These are phyloP conservation scores for Tinamus major DNA, from an alignment of 2,797 vertebrate genomes.

Conservation along the genomic window DNA sequence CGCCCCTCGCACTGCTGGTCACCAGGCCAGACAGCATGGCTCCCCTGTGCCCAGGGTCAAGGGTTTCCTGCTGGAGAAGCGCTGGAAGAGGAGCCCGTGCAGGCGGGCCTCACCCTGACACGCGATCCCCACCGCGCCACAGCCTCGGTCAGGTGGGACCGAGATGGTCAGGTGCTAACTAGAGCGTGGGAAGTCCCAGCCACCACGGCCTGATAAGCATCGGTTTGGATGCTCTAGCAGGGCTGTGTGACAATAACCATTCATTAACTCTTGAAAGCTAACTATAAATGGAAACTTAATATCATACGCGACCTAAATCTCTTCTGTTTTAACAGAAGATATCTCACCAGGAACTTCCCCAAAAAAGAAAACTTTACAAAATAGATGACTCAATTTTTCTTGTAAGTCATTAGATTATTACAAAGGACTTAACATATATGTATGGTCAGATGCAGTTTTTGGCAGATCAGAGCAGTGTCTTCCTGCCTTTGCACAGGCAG, in stretches of 20 bases:
- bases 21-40: neutral
- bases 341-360: neutral
- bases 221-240: neutral
- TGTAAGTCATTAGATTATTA: neutral
- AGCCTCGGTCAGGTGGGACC: neutral
- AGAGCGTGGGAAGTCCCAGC: neutral
- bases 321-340: neutral
- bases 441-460: neutral
- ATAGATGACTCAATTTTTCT: neutral
- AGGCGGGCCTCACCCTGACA: neutral
- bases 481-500: neutral
- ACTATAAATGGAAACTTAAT: slow-evolving; percentile 9
- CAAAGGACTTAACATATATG: neutral
- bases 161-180: neutral
- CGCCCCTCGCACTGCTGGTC: neutral
- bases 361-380: neutral
- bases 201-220: neutral
- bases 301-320: neutral
- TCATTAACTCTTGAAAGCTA: slow-evolving; percentile 8
- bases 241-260: neutral
- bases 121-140: neutral
- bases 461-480: neutral
- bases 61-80: neutral
- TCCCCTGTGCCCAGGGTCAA: neutral
- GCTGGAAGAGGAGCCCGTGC: neutral